Base-by-base conservation (phyloP, 2,797 vertebrate genomes). In the Phylloscopus collybita region DNA sequence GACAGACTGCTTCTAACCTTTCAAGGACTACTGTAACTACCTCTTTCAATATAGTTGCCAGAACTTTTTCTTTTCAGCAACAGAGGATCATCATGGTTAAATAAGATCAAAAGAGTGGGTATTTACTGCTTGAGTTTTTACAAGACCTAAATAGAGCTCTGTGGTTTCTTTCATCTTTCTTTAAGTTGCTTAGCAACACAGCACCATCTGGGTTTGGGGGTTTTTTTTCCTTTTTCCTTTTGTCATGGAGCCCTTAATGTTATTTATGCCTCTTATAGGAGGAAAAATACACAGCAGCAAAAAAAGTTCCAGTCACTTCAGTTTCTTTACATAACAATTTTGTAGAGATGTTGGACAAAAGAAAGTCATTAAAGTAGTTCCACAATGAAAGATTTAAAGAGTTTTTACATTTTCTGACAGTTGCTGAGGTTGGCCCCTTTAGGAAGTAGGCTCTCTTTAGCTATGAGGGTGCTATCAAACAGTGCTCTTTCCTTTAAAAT, bases 111-210 rank as follows among this genome's bases (percentile, higher is more conserved):
- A 97, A 76, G 60, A 96, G 54, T 76, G 70, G 45, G 71, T 80
- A 91, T 92, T 95, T 95, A 93, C 81, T 87, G 66, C 71, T 80
- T 67, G 74, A 80, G 80, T 56, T 84, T 92, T 90, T 66, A 88
- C 34, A 67, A 79, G 88, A 80, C 54, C 70, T 90, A 88, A 96
- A 89, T 60, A 89, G 83, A 96, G 51, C 49, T 90, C 54, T 61
- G 70, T 80, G 81, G 88, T 90, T 87, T 86, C 94, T 96, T 97
- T 96, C 80, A 91, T 92, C 88, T 96, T 94, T 89, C 85, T 86
- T 92, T 92, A 96, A 60, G 93, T 91, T 92, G 76, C 86, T 92
- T 84, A 92, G 92, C 88, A 95, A 97, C 93, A 84, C 59, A 75
- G 83, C 44, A 80, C 78, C 71, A 92, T 94, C 74, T 89, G 62